Evolutionary conservation across 2,113 vertebrate species (phyloP).

Genomic region (Phocoena phocoena): DNA sequence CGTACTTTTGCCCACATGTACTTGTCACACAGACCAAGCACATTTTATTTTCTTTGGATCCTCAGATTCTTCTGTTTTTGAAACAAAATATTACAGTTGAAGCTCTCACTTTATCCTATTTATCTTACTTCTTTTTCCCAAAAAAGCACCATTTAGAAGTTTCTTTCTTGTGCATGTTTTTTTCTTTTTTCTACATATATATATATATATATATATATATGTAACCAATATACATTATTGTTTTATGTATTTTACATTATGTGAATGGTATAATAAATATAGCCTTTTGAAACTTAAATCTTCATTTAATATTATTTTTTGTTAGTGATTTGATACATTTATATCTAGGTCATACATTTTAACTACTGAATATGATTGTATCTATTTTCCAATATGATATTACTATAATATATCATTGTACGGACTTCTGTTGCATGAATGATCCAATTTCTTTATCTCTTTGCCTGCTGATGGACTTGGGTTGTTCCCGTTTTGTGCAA

Average conservation of each 20-base stretch:
- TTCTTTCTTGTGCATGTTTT: background rate
- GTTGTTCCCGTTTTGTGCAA: conserved; percentile 19
- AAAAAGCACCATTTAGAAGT: conserved; percentile 19
- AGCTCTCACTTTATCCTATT: background rate
- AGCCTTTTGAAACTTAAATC: background rate
- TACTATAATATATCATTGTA: background rate
- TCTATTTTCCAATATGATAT: background rate
- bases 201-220: background rate
- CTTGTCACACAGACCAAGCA: background rate
- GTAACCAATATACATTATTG: background rate
- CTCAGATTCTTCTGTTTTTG: background rate
- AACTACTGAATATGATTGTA: background rate
- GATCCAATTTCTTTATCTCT: background rate
- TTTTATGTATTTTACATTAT: background rate
- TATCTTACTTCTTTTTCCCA: background rate
- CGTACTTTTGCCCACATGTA: background rate
- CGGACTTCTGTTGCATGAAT: background rate
- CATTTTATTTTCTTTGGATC: background rate
- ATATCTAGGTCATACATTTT: conserved; percentile 15
- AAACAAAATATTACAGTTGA: background rate
- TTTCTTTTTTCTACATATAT: background rate
- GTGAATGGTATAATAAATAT: background rate
- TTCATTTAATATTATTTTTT: background rate
- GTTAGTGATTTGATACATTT: background rate
- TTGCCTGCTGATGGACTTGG: background rate